Evolutionary conservation across 1,140 invertebrate species (phyloP), one percentile per base, ranked within the genome.

Genomic region (Caenorhabditis inopinata): DNA sequence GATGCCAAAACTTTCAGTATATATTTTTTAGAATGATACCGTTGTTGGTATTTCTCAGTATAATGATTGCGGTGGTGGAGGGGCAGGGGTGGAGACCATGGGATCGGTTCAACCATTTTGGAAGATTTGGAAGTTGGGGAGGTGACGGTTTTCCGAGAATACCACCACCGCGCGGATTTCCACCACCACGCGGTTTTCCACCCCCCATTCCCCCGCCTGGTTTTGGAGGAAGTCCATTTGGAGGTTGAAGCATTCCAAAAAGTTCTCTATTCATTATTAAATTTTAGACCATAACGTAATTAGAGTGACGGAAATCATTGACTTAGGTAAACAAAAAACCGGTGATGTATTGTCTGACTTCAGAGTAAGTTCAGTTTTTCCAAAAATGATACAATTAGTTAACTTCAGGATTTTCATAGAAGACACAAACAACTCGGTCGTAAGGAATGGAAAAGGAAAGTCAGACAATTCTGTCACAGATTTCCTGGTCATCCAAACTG

Each of bases 401-500:
- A 1, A 23, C 21, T 68, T 38, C 6, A 68, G 58, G 58, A 68
- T 9, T 35, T 68, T 18, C 58, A 68, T 32, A 68, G 38, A 6
- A 68, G 23, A 21, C 58, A 68, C 16, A 68, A 38, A 11, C 27
- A 68, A 6, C 51, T 53, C 1, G 38, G 49, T 21, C 76, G 53
- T 21, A 47, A 46, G 25, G 76, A 78, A 18, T 78, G 76, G 76
- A 46, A 68, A 25, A 11, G 53, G 14, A 78, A 68, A 38, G 76
- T 53, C 9, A 38, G 21, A 32, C 49, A 78, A 25, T 78, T 78
- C 53, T 78, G 76, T 62, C 32, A 53, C 12, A 51, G 76, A 38
- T 78, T 78, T 47, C 76, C 76, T 11, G 76, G 76, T 16, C 76
- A 78, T 62, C 76, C 76, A 18, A 58, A 78, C 27, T 77, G 76